A percentile compares a stretch with the other conserved stretches of the same genome.
These are phyloP conservation scores for Trematomus loennbergii DNA, from an alignment of 2,113 vertebrate species.

Conservation along the genomic window DNA sequence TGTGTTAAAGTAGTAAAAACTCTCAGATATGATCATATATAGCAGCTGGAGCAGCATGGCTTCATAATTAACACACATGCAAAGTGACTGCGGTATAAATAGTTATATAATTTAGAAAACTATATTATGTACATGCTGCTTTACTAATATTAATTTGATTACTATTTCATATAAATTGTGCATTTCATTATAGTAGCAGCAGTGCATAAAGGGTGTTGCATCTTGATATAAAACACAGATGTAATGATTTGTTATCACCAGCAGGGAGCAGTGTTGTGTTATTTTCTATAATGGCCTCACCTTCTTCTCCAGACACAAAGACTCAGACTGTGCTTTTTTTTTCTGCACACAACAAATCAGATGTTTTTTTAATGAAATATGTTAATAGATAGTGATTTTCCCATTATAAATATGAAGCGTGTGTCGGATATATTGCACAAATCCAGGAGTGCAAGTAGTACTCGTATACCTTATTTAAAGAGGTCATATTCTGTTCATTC, in stretches of 20 bases:
- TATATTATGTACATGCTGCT: slow-evolving; percentile 39
- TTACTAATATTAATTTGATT: slow-evolving; percentile 24
- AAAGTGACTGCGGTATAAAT: slow-evolving; percentile 35
- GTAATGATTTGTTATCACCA: slow-evolving; percentile 26
- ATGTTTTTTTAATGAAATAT: neutral
- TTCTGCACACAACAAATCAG: neutral
- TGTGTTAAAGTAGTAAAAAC: slow-evolving; percentile 27
- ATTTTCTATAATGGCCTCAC: slow-evolving; percentile 19
- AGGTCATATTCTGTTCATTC: too few species aligned
- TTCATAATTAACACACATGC: slow-evolving; percentile 20
- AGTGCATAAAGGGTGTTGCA: neutral
- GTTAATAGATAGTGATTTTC: neutral
- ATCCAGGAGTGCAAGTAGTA: neutral
- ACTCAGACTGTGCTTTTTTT: slow-evolving; percentile 38
- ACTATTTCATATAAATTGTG: slow-evolving; percentile 37
- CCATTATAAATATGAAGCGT: neutral
- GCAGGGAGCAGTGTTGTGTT: slow-evolving; percentile 58
- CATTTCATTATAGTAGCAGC: slow-evolving; percentile 1
- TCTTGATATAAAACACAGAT: slow-evolving; percentile 13
- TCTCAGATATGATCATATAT: slow-evolving; percentile 31
- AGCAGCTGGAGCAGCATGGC: slow-evolving; percentile 34
- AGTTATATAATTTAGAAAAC: slow-evolving; percentile 51
- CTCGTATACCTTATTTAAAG: too few species aligned
- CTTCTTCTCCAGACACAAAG: slow-evolving; percentile 58
- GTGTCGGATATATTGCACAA: slow-evolving; percentile 21